phyloP scores from a whole-genome alignment of 2,797 vertebrate species.

The Hoplostethus atlanticus region DNA sequence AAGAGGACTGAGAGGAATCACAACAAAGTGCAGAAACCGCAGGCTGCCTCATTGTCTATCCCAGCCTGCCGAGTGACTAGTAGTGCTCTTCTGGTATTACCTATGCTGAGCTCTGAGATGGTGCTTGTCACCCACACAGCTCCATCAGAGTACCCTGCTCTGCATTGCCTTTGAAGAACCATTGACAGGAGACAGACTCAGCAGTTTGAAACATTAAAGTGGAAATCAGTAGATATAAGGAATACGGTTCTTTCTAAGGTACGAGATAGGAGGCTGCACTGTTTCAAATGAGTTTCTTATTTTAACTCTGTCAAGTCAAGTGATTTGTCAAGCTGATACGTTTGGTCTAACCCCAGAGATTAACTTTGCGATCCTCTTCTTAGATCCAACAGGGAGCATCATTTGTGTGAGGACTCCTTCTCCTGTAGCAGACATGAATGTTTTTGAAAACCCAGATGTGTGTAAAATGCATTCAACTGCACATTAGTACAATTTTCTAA shows the following conservation, averaged over 20 bases:
- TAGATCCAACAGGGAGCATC: slow-evolving; percentile 21
- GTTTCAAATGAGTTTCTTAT: slow-evolving; percentile 33
- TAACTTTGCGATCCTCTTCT: slow-evolving; percentile 31
- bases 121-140: slow-evolving; percentile 36
- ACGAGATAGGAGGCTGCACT: slow-evolving; percentile 35
- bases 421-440: slow-evolving; percentile 32
- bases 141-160: slow-evolving; percentile 19
- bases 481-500: slow-evolving; percentile 30
- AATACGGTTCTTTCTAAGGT: slow-evolving; percentile 30
- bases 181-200: slow-evolving; percentile 41
- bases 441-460: slow-evolving; percentile 20
- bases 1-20: slow-evolving; percentile 46
- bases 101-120: slow-evolving; percentile 41
- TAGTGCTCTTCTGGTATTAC: slow-evolving; percentile 55
- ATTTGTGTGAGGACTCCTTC: slow-evolving; percentile 14
- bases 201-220: slow-evolving; percentile 54
- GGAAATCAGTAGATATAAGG: slow-evolving; percentile 41
- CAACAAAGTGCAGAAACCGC: slow-evolving; percentile 59
- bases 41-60: slow-evolving; percentile 57
- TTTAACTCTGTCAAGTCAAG: slow-evolving; percentile 38
- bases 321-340: slow-evolving; percentile 28
- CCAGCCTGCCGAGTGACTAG: slow-evolving; percentile 30
- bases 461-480: slow-evolving; percentile 29
- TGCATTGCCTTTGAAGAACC: slow-evolving; percentile 49
- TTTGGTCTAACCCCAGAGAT: slow-evolving; percentile 30